These are phyloP conservation scores for Thumatha senex DNA, from an alignment of 2,888 invertebrate genomes.

Conservation along the genomic window DNA sequence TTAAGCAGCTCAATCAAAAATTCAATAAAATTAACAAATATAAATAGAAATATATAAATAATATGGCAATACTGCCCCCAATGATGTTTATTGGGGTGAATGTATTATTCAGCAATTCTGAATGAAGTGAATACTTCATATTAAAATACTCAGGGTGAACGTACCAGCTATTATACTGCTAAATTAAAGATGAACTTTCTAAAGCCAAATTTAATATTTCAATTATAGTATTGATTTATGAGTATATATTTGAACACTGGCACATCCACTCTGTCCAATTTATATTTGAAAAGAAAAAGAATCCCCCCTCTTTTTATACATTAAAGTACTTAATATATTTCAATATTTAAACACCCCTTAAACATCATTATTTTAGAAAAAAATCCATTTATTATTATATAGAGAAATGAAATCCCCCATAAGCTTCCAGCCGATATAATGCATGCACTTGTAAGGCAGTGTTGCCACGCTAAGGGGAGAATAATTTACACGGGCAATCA, in stretches of 20 bases:
- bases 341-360: background rate
- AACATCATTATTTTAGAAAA: conserved; percentile 9
- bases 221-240: background rate
- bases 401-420: conserved; percentile 30
- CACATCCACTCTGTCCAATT: background rate
- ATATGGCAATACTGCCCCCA: conserved; percentile 25
- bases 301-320: background rate
- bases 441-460: conserved; percentile 40
- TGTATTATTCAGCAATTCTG: background rate
- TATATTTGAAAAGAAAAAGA: background rate
- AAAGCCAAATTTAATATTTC: background rate
- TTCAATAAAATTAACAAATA: conserved; percentile 27
- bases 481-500: conserved; percentile 19
- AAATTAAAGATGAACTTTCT: background rate
- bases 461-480: conserved; percentile 33
- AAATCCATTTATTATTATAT: conserved; percentile 40
- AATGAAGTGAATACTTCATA: too few species aligned
- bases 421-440: conserved; percentile 29
- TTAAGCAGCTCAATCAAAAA: conserved; percentile 54
- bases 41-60: conserved; percentile 17
- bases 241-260: background rate
- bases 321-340: background rate
- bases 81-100: conserved; percentile 13
- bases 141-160: background rate
- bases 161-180: background rate